Percentiles rank a stretch among this genome's conserved stretches.
These are phyloP conservation scores for Aphelocoma coerulescens DNA, from an alignment of 2,113 vertebrate genomes.

Conservation along the genomic window DNA sequence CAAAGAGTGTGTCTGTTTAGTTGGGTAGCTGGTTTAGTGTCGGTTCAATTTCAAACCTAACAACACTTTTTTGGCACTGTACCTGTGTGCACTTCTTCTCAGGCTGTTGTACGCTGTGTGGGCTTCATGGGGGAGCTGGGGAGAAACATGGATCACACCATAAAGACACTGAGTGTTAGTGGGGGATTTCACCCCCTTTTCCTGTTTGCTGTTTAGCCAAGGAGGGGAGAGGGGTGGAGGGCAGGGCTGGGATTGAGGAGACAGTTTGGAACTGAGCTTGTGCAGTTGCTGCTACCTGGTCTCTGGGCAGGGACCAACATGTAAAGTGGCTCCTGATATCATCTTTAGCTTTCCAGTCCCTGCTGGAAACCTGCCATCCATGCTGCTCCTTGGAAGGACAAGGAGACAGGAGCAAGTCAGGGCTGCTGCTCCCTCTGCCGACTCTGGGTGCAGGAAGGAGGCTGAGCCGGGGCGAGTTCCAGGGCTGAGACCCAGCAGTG, in stretches of 20 bases:
- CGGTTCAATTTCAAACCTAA: background rate
- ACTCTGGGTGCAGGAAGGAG: background rate
- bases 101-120: fast-evolving
- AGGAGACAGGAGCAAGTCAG: background rate
- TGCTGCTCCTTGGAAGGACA: background rate
- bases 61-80: background rate
- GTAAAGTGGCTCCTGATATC: background rate
- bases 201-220: background rate
- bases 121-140: background rate
- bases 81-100: background rate
- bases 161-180: background rate
- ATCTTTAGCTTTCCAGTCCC: background rate
- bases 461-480: fast-evolving
- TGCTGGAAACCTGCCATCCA: background rate
- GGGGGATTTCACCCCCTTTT: background rate
- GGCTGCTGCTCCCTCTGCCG: slow-evolving; percentile 29
- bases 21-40: background rate
- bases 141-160: fast-evolving
- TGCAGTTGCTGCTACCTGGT: background rate
- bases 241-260: background rate
- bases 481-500: background rate
- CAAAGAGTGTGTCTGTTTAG: background rate
- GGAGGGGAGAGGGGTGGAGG: background rate
- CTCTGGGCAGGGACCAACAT: background rate
- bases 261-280: fast-evolving